Base-by-base conservation (phyloP, 2,797 vertebrate genomes). In the Protonibea diacanthus region DNA sequence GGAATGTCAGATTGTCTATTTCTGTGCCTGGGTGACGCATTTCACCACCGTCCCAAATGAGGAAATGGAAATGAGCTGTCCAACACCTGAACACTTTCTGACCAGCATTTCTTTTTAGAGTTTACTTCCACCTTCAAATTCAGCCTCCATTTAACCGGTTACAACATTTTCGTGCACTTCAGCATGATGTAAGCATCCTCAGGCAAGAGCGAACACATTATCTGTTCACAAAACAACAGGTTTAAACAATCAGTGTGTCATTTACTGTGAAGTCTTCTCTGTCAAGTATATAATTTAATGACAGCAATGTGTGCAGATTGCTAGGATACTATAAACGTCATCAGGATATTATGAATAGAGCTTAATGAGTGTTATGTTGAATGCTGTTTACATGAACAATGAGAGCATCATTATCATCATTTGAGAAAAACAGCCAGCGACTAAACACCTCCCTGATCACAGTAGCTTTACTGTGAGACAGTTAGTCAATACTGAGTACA, bases 161-260 rank as follows among this genome's bases (percentile, higher is more conserved):
- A 23, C 20, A 25, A 25, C 23, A 5, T 9, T 55, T 53, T 5
- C 49, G 15, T 48, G 29, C 21, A 56, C 29, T n/a, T 56, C 25
- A 59, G 33, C 23, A 40, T 44, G 59, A 49, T 64, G 42, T 11
- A 65, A 64, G 27, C 23, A 56, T 33, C n/a, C 20, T 38, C 33
- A 55, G 23, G 45, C 10, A 23, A 67, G 42, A 33, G 23, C 42
- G 11, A 59, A 42, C 49, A 67, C 4, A 48, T 29, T 9, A 58
- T 18, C 40, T 53, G 48, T 29, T 49, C 13, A 27, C 52, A 81
- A 78, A 78, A 55, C 61, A 56, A 12, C 65, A 74, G 49, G 15
- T 63, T 42, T 49, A 68, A 33, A 18, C 23, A 17, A 59, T 62
- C 27, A 20, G 6, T 55, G 42, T 42, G 42, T 60, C 21, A 71